Percentiles rank a stretch among this genome's conserved stretches.
Evolutionary conservation across 2,113 vertebrate genomes (phyloP).

Genomic region (Eretmochelys imbricata): DNA sequence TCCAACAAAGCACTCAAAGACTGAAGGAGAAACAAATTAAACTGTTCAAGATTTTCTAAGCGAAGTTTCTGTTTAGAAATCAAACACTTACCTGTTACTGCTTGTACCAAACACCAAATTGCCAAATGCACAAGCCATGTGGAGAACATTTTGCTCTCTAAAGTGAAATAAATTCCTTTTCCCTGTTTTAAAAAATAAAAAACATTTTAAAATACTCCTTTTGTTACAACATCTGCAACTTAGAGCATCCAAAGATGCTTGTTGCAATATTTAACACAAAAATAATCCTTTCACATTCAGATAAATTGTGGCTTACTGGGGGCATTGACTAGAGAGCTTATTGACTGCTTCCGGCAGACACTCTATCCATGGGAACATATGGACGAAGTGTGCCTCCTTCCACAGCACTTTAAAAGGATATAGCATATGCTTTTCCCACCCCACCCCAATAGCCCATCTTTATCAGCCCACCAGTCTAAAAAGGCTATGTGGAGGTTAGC

Average conservation of each 20-base stretch:
- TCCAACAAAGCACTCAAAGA: fast-evolving
- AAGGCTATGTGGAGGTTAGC: background rate
- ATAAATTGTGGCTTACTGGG: fast-evolving
- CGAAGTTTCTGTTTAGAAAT: fast-evolving
- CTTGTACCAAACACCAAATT: background rate
- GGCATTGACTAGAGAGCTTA: background rate
- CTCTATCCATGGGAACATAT: fast-evolving
- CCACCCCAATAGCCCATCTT: background rate
- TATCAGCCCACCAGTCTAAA: background rate
- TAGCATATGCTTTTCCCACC: background rate
- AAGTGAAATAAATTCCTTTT: background rate
- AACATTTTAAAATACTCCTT: fast-evolving
- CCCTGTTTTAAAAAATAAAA: background rate
- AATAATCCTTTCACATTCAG: fast-evolving
- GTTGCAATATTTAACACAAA: fast-evolving
- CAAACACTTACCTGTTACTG: constrained; percentile 22
- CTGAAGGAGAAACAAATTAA: background rate
- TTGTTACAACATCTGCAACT: fast-evolving
- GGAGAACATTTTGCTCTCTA: constrained; percentile 20
- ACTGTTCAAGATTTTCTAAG: background rate
- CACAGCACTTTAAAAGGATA: background rate
- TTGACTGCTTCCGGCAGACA: background rate
- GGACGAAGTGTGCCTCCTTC: fast-evolving
- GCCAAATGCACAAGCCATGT: background rate
- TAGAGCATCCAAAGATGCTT: fast-evolving